Percentiles rank a stretch among this genome's conserved stretches.
phyloP scores from a whole-genome alignment of 2,888 invertebrate genomes.

The Linnaemya tessellans region DNA sequence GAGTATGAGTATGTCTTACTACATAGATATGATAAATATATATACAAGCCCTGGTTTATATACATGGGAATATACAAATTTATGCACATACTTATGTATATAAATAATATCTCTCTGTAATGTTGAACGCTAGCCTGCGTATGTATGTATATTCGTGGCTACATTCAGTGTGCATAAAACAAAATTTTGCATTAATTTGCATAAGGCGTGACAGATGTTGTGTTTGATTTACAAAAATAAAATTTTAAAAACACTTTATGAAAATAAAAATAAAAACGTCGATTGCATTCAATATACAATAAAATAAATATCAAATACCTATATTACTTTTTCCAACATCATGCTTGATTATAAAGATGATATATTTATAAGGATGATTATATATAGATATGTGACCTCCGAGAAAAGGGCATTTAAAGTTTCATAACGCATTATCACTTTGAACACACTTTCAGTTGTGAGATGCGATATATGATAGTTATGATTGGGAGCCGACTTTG shows the following conservation, averaged over 20 bases:
- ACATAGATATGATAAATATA: not conserved
- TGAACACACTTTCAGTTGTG: too few relatives aligned
- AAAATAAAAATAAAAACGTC: slow-evolving; percentile 50
- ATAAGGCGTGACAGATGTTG: slow-evolving; percentile 70
- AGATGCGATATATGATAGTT: too few relatives aligned
- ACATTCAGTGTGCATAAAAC: slow-evolving; percentile 29
- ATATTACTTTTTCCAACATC: slow-evolving; percentile 7
- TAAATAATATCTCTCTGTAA: not conserved
- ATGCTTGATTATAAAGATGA: too few relatives aligned
- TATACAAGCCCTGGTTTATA: not conserved
- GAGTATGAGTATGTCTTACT: not conserved
- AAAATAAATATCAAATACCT: slow-evolving; percentile 50
- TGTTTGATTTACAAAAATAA: slow-evolving; percentile 62
- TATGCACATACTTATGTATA: not conserved
- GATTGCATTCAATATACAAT: slow-evolving; percentile 60
- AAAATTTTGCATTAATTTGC: slow-evolving; percentile 68
- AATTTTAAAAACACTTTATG: not conserved
- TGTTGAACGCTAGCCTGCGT: not conserved
- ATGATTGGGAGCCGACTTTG: too few relatives aligned
- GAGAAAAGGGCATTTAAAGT: too few relatives aligned
- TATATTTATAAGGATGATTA: too few relatives aligned
- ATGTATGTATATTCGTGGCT: not conserved
- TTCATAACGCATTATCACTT: too few relatives aligned
- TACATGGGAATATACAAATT: not conserved
- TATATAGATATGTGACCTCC: too few relatives aligned